Evolutionary conservation across 2,888 invertebrate species (phyloP).

Genomic region (Chloromyia formosa): DNA sequence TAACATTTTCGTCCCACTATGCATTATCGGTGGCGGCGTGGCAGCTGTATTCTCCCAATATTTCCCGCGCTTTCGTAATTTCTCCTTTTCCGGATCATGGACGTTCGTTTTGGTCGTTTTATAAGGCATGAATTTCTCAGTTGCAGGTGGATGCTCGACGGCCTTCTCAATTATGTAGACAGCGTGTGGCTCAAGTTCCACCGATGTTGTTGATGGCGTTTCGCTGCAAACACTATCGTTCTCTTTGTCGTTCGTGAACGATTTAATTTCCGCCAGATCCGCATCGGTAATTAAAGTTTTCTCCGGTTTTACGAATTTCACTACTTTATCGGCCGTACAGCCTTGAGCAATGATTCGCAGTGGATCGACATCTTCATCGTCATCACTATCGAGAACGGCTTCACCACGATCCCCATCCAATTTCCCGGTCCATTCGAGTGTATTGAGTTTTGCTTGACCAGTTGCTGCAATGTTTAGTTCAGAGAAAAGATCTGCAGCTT

Average conservation of each 20-base stretch:
- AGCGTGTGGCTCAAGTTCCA: conserved; percentile 57
- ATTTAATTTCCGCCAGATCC: conserved; percentile 60
- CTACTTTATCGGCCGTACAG: conserved; percentile 57
- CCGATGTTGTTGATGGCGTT: conserved; percentile 39
- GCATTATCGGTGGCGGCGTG: conserved; percentile 60
- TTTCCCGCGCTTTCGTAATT: conserved; percentile 56
- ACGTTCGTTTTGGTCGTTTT: conserved; percentile 61
- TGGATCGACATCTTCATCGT: conserved; percentile 58
- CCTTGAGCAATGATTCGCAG: conserved; percentile 60
- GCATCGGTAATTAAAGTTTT: conserved; percentile 56
- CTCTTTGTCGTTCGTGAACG: conserved; percentile 51
- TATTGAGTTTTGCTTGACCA: conserved; percentile 56
- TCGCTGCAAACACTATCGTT: conserved; percentile 28
- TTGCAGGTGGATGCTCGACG: conserved; percentile 36
- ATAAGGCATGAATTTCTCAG: conserved; percentile 59
- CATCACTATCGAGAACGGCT: conserved; percentile 59
- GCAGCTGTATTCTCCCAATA: conserved; percentile 63
- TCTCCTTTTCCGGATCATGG: conserved; percentile 61
- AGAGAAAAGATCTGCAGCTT: conserved; percentile 58
- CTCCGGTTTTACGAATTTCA: conserved; percentile 55
- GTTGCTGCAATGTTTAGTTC: conserved; percentile 59
- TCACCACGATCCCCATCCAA: conserved; percentile 50
- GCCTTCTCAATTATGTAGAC: conserved; percentile 58
- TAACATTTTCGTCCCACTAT: conserved; percentile 57
- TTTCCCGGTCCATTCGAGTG: conserved; percentile 60